A percentile compares a stretch with the other conserved stretches of the same genome.
Conservation (phyloP, 2,797 vertebrate species). For the Heterohyrax brucei region DNA sequence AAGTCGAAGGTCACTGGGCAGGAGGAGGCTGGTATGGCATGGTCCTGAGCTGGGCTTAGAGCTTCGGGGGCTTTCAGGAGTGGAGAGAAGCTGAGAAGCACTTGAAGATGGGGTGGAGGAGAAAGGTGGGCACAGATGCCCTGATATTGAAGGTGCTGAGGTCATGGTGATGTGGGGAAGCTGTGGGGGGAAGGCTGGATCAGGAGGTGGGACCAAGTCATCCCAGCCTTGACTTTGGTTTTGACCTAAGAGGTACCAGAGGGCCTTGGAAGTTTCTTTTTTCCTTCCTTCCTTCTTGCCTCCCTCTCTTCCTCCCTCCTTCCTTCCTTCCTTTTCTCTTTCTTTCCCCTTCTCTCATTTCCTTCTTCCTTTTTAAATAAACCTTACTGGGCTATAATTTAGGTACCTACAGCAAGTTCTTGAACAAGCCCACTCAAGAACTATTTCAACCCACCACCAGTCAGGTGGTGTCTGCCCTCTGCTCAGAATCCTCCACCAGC, state of each 20-base stretch:
- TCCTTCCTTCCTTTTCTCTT: background rate
- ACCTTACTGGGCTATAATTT: slow-evolving; percentile 6
- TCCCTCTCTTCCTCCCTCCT: background rate
- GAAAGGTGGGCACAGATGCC: background rate
- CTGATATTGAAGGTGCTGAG: background rate
- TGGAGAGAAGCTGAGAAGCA: background rate
- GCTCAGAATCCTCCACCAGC: background rate
- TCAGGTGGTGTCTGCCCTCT: background rate
- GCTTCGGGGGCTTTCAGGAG: background rate
- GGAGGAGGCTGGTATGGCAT: background rate
- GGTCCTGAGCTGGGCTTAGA: background rate
- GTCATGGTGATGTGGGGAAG: background rate
- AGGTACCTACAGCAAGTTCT: background rate
- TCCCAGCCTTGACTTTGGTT: background rate
- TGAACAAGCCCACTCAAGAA: background rate
- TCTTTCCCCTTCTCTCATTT: too few relatives aligned
- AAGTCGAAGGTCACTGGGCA: background rate
- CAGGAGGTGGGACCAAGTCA: background rate
- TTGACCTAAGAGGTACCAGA: background rate
- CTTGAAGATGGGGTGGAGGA: too few relatives aligned
- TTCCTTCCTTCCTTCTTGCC: background rate
- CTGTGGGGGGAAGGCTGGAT: background rate
- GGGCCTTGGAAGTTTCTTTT: background rate
- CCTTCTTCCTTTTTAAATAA: background rate
- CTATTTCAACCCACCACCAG: background rate